phyloP scores from a whole-genome alignment of 1,140 invertebrate genomes.

The Drosophila ananassae region DNA sequence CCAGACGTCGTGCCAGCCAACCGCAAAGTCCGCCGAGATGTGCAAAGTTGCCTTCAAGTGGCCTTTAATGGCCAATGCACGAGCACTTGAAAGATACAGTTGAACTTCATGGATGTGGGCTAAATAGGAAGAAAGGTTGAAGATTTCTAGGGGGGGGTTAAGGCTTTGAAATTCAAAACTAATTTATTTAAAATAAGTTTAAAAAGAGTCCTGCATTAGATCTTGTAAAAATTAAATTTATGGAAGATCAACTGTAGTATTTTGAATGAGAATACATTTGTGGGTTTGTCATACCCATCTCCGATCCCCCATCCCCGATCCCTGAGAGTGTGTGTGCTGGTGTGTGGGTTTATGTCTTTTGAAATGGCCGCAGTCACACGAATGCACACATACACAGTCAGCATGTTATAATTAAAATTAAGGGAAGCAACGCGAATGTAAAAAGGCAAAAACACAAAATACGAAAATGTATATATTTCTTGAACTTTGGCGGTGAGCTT shows the following conservation, averaged over 20 bases:
- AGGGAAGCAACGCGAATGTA: constrained; percentile 52
- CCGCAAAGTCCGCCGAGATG: constrained; percentile 51
- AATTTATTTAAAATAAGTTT: too few relatives aligned
- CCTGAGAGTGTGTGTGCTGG: not conserved
- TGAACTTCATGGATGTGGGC: not conserved
- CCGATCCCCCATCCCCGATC: not conserved
- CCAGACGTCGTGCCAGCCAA: constrained; percentile 39
- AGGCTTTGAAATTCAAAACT: too few relatives aligned
- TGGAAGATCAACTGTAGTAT: not conserved
- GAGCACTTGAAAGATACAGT: constrained; percentile 16
- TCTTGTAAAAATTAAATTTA: not conserved
- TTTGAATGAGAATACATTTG: constrained; percentile 6
- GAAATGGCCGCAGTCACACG: constrained; percentile 41
- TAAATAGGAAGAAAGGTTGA: not conserved
- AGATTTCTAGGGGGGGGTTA: too few relatives aligned
- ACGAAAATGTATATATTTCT: constrained; percentile 29
- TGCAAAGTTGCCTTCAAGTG: constrained; percentile 49
- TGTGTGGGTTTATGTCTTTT: constrained; percentile 29
- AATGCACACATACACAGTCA: constrained; percentile 17
- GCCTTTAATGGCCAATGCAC: constrained; percentile 39
- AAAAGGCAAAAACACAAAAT: constrained; percentile 35
- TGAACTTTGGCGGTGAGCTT: constrained; percentile 72
- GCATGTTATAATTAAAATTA: constrained; percentile 69
- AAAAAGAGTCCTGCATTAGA: too few relatives aligned
- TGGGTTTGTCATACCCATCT: constrained; percentile 21